Conservation (phyloP, 2,113 vertebrate species). For the Melanotaenia duboulayi region DNA sequence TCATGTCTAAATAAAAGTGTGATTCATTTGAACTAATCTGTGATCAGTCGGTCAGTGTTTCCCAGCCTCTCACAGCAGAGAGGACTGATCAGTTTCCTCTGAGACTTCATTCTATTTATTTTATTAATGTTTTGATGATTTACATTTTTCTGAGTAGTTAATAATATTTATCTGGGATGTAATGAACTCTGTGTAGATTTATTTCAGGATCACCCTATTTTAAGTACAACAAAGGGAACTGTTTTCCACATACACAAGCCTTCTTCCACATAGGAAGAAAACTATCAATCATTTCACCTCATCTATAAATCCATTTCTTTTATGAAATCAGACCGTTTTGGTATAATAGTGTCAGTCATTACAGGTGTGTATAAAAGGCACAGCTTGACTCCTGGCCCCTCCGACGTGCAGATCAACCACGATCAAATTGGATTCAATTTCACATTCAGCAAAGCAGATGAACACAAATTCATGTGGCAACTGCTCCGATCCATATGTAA, state of each 20-base stretch:
- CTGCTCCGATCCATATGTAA: constrained; percentile 70
- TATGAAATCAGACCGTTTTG: background rate
- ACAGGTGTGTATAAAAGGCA: constrained; percentile 28
- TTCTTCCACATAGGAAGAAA: background rate
- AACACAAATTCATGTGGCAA: constrained; percentile 39
- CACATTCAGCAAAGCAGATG: constrained; percentile 67
- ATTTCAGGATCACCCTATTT: background rate
- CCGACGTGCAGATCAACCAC: constrained; percentile 25
- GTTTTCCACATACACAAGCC: background rate
- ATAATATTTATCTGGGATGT: no score
- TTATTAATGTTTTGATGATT: no score
- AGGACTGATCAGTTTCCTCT: no score
- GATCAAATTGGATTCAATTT: constrained; percentile 61
- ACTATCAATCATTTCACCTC: background rate
- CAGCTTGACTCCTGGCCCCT: constrained; percentile 17
- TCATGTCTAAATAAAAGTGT: background rate
- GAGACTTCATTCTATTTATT: no score
- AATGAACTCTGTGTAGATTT: background rate
- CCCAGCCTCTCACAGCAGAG: no score
- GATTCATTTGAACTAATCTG: background rate
- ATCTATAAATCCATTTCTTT: background rate
- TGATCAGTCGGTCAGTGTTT: no score
- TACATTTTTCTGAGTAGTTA: no score
- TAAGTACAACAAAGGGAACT: background rate
- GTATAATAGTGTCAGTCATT: constrained; percentile 16